These are phyloP conservation scores for Mizuhopecten yessoensis DNA, from an alignment of 1,140 invertebrate species.

Conservation along the genomic window DNA sequence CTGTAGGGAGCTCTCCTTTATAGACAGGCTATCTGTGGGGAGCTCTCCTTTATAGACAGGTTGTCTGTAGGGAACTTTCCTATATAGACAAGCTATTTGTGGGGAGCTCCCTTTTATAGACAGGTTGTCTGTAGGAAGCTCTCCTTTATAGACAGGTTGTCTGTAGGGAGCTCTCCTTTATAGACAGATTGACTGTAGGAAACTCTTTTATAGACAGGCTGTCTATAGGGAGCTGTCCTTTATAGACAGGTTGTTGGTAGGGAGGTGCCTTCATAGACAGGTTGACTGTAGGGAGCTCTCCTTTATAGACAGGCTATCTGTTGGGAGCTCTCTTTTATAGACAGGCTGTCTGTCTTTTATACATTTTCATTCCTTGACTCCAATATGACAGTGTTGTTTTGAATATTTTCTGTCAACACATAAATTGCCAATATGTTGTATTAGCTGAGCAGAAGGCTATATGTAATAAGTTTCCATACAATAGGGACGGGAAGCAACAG, in stretches of 20 bases:
- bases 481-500: not conserved
- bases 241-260: conserved; percentile 9
- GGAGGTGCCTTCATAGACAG: not conserved
- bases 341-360: not conserved
- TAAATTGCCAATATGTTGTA: not conserved
- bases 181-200: not conserved
- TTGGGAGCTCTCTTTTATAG: not conserved
- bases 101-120: not conserved
- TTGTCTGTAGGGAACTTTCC: not conserved
- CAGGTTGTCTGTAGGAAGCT: not conserved
- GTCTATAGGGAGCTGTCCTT: not conserved
- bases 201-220: not conserved
- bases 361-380: not conserved
- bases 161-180: not conserved
- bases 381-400: not conserved
- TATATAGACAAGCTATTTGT: not conserved
- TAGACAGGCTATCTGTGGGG: too few species aligned
- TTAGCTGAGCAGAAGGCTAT: not conserved
- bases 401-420: not conserved
- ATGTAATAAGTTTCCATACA: not conserved
- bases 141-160: not conserved
- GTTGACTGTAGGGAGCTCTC: not conserved
- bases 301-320: not conserved
- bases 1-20: too few species aligned
- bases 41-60: too few species aligned